Percentiles rank a stretch among this genome's conserved stretches.
phyloP scores from a whole-genome alignment of 2,888 invertebrate genomes.

The Drosophila anomalata region DNA sequence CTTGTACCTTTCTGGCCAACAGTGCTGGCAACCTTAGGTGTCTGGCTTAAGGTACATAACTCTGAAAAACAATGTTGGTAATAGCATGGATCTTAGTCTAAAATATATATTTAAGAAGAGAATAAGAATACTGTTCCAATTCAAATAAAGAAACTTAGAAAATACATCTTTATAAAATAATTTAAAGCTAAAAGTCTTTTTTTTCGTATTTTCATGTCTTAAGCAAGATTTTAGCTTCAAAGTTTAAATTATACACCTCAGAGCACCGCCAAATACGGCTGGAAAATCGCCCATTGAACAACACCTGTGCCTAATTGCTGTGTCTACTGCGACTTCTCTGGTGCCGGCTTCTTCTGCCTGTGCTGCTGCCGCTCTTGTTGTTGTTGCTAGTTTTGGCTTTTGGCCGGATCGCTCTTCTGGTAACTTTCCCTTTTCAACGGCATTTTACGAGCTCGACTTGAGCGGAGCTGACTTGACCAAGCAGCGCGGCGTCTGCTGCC shows the following conservation, averaged over 20 bases:
- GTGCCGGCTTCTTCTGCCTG: conserved; percentile 21
- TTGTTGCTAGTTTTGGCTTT: conserved; percentile 8
- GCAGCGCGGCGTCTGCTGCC: conserved; percentile 32
- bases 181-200: too few species aligned
- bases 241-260: background rate
- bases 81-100: too few species aligned
- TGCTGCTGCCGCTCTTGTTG: conserved; percentile 20
- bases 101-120: too few species aligned
- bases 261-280: background rate
- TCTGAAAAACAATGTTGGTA: too few species aligned
- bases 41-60: background rate
- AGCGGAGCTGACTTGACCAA: conserved; percentile 46
- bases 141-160: too few species aligned
- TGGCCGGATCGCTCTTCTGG: conserved; percentile 36
- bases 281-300: background rate
- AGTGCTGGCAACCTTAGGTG: background rate
- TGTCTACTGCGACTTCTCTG: conserved; percentile 33
- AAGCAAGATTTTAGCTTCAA: background rate
- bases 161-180: too few species aligned
- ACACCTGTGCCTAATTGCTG: conserved; percentile 44
- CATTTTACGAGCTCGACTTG: conserved; percentile 65
- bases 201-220: background rate
- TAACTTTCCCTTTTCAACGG: conserved; percentile 80
- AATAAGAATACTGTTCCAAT: too few species aligned
- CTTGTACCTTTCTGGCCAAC: conserved; percentile 39